Conservation (phyloP, 2,888 invertebrate species). For the Operophtera brumata region DNA sequence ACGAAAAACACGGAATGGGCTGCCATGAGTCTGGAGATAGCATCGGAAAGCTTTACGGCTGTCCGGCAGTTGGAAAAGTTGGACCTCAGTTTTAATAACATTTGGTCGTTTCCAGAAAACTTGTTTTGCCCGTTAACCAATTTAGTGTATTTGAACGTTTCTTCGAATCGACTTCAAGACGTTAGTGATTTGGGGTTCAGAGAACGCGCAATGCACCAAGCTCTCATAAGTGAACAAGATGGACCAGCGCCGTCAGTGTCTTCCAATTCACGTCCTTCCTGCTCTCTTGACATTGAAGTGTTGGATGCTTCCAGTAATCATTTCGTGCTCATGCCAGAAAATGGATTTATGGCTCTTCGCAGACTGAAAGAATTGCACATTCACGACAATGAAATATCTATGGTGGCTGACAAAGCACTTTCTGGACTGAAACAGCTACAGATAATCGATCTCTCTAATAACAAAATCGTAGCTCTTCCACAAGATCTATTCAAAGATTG, state of each 20-base stretch:
- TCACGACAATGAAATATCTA: conserved; percentile 93
- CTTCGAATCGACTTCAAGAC: conserved; percentile 93
- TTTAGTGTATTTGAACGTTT: conserved; percentile 90
- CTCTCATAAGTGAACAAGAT: conserved; percentile 83
- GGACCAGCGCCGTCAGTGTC: conserved; percentile 64
- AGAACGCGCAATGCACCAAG: conserved; percentile 85
- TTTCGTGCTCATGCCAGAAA: conserved; percentile 89
- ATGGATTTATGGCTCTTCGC: conserved; percentile 89
- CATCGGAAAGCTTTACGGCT: conserved; percentile 87
- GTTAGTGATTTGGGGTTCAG: conserved; percentile 92
- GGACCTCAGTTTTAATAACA: conserved; percentile 93
- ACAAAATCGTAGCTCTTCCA: conserved; percentile 93
- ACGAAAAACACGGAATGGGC: conserved; percentile 93
- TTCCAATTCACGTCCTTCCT: conserved; percentile 77
- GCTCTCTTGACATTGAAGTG: conserved; percentile 89
- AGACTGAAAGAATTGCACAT: conserved; percentile 90
- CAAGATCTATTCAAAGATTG: conserved; percentile 91
- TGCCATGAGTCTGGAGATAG: conserved; percentile 90
- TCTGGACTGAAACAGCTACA: conserved; percentile 90
- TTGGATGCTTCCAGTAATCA: conserved; percentile 92
- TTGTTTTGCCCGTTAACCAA: conserved; percentile 91
- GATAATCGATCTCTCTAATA: conserved; percentile 93
- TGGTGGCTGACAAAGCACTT: conserved; percentile 92
- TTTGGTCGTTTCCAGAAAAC: conserved; percentile 93
- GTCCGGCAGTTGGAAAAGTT: conserved; percentile 90